Conservation (phyloP, 1,140 invertebrate species). For the Eueides isabella region DNA sequence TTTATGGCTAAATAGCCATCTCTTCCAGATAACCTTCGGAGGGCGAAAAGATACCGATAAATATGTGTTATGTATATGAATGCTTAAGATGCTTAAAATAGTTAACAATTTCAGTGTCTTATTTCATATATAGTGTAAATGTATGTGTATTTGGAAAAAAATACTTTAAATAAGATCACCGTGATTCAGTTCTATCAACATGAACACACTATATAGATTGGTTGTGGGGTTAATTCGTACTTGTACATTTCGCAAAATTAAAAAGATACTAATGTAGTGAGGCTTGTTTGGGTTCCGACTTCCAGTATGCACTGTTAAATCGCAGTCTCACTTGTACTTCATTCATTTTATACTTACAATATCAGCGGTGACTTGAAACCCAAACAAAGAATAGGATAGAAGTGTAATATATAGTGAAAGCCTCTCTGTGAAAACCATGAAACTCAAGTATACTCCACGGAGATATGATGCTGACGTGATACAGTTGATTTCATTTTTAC, state of each 20-base stretch:
- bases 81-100: no score
- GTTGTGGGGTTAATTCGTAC: not conserved
- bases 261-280: not conserved
- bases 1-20: no score
- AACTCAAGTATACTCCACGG: conserved; percentile 86
- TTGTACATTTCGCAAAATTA: not conserved
- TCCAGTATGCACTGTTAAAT: not conserved
- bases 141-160: not conserved
- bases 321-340: not conserved
- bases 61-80: no score
- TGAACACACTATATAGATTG: not conserved
- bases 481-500: conserved; percentile 85
- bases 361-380: conserved; percentile 86
- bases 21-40: no score
- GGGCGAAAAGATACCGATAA: no score
- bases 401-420: conserved; percentile 89
- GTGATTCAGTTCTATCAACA: not conserved
- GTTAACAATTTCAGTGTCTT: no score
- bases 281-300: not conserved
- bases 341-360: conserved; percentile 77
- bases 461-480: conserved; percentile 88
- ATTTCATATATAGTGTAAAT: no score
- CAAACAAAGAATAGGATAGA: conserved; percentile 86
- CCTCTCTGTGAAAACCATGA: conserved; percentile 88
- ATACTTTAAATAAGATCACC: not conserved